Conservation (phyloP, 2,113 vertebrate species). For the Garra rufa region DNA sequence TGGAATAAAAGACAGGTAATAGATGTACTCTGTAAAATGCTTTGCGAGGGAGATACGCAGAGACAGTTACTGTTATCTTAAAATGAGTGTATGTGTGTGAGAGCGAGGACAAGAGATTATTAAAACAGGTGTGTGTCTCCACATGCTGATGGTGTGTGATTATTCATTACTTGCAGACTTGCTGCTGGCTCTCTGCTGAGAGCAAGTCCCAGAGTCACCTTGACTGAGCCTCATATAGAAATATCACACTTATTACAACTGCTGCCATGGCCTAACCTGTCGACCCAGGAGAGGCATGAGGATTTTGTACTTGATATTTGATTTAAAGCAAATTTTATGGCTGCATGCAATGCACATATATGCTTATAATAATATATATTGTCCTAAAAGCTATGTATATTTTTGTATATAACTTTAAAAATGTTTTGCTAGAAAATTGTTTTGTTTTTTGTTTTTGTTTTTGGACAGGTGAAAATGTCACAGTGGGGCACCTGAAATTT, state of each 20-base stretch:
- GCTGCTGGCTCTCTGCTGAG: conserved; percentile 46
- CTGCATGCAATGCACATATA: not conserved
- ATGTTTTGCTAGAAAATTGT: too few relatives aligned
- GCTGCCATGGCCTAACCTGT: conserved; percentile 53
- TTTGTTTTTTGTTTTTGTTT: too few relatives aligned
- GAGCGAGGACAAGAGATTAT: conserved; percentile 32
- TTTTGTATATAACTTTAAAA: not conserved
- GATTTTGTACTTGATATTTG: not conserved
- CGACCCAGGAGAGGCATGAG: not conserved
- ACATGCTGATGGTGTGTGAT: conserved; percentile 61
- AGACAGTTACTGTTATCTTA: conserved; percentile 35
- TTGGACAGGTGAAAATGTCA: too few relatives aligned
- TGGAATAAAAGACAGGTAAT: conserved; percentile 40
- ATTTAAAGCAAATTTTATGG: not conserved
- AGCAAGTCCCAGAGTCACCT: conserved; percentile 64
- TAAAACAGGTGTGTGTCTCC: conserved; percentile 49
- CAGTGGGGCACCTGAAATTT: too few relatives aligned
- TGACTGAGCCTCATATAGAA: conserved; percentile 57
- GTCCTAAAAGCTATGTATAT: not conserved
- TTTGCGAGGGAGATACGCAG: conserved; percentile 23
- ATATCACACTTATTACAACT: conserved; percentile 35
- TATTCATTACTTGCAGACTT: conserved; percentile 58
- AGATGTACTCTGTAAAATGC: conserved; percentile 44
- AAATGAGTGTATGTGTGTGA: conserved; percentile 7
- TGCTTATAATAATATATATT: not conserved